These are phyloP conservation scores for Lepus timidus DNA, from an alignment of 2,113 vertebrate species.

Conservation along the genomic window DNA sequence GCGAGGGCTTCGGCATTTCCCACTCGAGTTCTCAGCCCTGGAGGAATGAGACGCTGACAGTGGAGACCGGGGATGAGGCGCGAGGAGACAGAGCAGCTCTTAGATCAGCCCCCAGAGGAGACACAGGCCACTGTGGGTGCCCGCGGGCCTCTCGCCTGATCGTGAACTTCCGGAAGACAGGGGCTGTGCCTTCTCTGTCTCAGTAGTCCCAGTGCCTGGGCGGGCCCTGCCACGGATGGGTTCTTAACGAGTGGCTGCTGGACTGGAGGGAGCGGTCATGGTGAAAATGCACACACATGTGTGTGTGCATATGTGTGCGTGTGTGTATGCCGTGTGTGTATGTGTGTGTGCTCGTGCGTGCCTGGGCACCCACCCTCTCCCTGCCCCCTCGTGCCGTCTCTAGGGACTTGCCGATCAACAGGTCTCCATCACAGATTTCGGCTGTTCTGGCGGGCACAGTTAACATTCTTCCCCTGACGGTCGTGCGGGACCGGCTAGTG, in stretches of 20 bases:
- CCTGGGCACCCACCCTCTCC: not conserved
- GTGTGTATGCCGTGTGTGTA: no score
- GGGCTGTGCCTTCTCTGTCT: fast-evolving
- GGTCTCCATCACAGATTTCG: not conserved
- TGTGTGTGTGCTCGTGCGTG: no score
- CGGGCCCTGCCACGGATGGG: not conserved
- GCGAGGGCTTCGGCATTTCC: not conserved
- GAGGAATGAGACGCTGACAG: not conserved
- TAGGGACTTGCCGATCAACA: not conserved
- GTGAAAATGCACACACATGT: not conserved
- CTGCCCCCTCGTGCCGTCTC: not conserved
- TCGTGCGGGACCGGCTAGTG: no score
- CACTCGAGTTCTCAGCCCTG: not conserved
- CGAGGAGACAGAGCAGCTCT: not conserved
- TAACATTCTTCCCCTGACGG: not conserved
- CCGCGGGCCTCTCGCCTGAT: fast-evolving
- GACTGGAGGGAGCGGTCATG: not conserved
- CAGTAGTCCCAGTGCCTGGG: no score
- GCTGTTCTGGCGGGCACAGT: not conserved
- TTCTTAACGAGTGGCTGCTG: not conserved
- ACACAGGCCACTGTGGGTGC: fast-evolving
- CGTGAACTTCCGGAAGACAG: fast-evolving
- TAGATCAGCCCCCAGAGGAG: not conserved
- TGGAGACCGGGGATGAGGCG: not conserved
- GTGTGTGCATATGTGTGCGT: fast-evolving